Evolutionary conservation across 1,140 invertebrate species (phyloP), one percentile per base, ranked within the genome.

Genomic region (Zaprionus lachaisei): DNA sequence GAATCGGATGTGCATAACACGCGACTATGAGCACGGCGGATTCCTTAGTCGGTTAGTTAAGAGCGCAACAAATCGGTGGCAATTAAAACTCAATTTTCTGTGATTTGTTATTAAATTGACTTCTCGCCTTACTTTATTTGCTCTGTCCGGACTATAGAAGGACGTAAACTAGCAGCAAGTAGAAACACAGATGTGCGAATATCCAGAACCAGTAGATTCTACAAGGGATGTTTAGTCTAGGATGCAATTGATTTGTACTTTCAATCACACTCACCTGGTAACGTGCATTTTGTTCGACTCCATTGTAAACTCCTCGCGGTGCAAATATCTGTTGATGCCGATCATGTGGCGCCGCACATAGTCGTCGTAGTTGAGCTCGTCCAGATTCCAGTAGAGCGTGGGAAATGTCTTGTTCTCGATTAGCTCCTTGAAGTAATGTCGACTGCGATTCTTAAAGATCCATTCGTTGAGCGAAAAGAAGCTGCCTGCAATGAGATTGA

Each of bases 401-500:
- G 73, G 58, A 71, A 76, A 80, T 0, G 74, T 72, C 12, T 64
- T 79, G 20, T 73, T 80, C 0, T 76, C 57, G 6, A 90, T 71
- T 5, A 87, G 17, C 11, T 90, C 67, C 34, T 82, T 93, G 1
- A 99, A 93, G 54, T 95, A 94, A 15, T 94, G 94, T 79, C 98
- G 94, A 83, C 98, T 98, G 2, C 95, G 93, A 24, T 95, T 95
- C 15, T 95, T 94, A 86, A 99, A 99, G 47, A 95, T 94, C 97
- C 97, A 99, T 83, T 98, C 96, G 81, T 97, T 95, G 5, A 96
- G 95, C 0, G 97, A 96, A 86, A 99, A 99, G 92, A 96, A 99
- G 91, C 97, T 96, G 0, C 98, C 95, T 91, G 44, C 2, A 61
- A 62, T 7, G 0, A 34, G 5, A 0, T 6, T 14, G 26, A 9